phyloP scores from a whole-genome alignment of 2,797 vertebrate genomes.

The Somateria mollissima region DNA sequence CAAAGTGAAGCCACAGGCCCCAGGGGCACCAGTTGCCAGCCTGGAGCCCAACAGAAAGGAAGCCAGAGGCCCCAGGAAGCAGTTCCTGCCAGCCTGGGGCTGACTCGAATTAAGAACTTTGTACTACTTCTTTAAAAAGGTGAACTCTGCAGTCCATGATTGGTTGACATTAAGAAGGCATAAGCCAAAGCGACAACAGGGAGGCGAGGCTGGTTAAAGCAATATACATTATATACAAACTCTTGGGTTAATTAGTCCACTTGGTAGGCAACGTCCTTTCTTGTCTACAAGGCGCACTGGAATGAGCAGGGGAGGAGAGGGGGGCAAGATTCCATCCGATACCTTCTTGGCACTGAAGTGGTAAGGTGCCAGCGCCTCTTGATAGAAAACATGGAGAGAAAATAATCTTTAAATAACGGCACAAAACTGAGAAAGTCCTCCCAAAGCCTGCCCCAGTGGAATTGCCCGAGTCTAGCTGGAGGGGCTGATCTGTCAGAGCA shows the following conservation, averaged over 20 bases:
- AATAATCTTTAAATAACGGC: slow-evolving; percentile 88
- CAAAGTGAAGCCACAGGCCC: slow-evolving; percentile 26
- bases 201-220: slow-evolving; percentile 78
- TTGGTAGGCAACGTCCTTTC: slow-evolving; percentile 79
- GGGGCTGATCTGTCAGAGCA: slow-evolving; percentile 75
- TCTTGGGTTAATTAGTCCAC: slow-evolving; percentile 82
- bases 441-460: slow-evolving; percentile 79
- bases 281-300: slow-evolving; percentile 78
- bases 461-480: slow-evolving; percentile 74
- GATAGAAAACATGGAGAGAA: slow-evolving; percentile 83
- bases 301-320: slow-evolving; percentile 76
- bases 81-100: background rate
- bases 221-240: slow-evolving; percentile 87
- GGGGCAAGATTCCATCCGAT: slow-evolving; percentile 82
- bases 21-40: slow-evolving; percentile 26
- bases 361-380: slow-evolving; percentile 84
- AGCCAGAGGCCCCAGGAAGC: background rate
- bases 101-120: slow-evolving; percentile 60
- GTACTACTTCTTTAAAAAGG: slow-evolving; percentile 67
- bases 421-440: slow-evolving; percentile 85
- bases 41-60: slow-evolving; percentile 50
- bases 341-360: slow-evolving; percentile 82
- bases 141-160: slow-evolving; percentile 78
- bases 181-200: slow-evolving; percentile 78
- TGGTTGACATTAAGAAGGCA: slow-evolving; percentile 79